These are phyloP conservation scores for Antheraea mylitta DNA, from an alignment of 1,140 invertebrate species.

Conservation along the genomic window DNA sequence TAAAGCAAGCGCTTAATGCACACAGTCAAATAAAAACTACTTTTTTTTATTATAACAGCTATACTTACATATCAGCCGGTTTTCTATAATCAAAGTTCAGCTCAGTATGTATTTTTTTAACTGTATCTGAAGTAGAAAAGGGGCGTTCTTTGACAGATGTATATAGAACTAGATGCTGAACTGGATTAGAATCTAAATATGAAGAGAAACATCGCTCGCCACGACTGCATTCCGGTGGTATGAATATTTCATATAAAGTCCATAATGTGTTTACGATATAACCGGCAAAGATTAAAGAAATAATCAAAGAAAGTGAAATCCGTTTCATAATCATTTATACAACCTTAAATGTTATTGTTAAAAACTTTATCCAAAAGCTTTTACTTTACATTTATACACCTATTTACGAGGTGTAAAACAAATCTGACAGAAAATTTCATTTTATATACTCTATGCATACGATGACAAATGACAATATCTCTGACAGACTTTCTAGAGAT, in stretches of 20 bases:
- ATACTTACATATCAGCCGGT: conserved; percentile 58
- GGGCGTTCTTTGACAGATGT: conserved; percentile 78
- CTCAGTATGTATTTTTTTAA: conserved; percentile 64
- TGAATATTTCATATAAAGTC: conserved; percentile 85
- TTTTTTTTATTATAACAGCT: not conserved
- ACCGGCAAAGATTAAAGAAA: conserved; percentile 82
- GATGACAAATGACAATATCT: too few relatives aligned
- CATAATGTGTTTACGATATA: conserved; percentile 88
- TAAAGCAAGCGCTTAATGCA: too few relatives aligned
- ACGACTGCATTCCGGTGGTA: conserved; percentile 83
- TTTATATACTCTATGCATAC: too few relatives aligned
- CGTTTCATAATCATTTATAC: conserved; percentile 49
- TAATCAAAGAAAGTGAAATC: conserved; percentile 78
- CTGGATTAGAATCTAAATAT: conserved; percentile 79
- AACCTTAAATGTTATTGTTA: not conserved
- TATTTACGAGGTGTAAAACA: too few relatives aligned
- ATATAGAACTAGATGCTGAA: conserved; percentile 80
- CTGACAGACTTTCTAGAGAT: too few relatives aligned
- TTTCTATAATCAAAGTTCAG: conserved; percentile 80
- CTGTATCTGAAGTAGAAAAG: conserved; percentile 43
- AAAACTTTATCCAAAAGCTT: too few relatives aligned
- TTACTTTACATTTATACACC: too few relatives aligned
- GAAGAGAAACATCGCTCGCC: conserved; percentile 81
- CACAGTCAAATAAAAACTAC: too few relatives aligned
- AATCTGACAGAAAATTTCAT: too few relatives aligned